These are phyloP conservation scores for Amphimallon solstitiale DNA, from an alignment of 2,888 invertebrate genomes.

Conservation along the genomic window DNA sequence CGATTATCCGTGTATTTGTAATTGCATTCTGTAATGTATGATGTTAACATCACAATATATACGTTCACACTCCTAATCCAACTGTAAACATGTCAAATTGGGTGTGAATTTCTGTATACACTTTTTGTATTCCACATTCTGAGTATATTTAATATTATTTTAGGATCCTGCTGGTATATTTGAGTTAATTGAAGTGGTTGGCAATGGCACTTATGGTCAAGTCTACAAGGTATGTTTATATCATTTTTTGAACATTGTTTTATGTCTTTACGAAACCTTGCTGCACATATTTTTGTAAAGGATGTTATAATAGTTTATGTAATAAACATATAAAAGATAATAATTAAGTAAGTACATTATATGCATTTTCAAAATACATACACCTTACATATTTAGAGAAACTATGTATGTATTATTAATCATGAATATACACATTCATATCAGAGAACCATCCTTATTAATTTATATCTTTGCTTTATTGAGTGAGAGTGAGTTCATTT, in stretches of 20 bases:
- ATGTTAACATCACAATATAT: neutral
- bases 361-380: too few relatives aligned
- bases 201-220: conserved; percentile 99
- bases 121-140: neutral
- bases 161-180: conserved; percentile 99
- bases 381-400: too few relatives aligned
- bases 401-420: too few relatives aligned
- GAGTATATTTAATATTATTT: conserved; percentile 52
- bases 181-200: conserved; percentile 99
- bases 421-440: too few relatives aligned
- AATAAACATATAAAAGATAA: neutral
- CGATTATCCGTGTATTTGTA: neutral
- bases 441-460: too few relatives aligned
- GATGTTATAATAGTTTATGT: neutral
- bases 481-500: too few relatives aligned
- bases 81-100: conserved; percentile 44
- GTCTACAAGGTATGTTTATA: conserved; percentile 90
- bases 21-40: neutral
- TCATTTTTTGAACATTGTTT: neutral
- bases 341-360: too few relatives aligned
- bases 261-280: neutral
- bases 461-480: too few relatives aligned
- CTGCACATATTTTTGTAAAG: neutral
- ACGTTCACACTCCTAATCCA: conserved; percentile 3
- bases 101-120: conserved; percentile 31